Conservation (phyloP, 2,797 vertebrate genomes). For the Clamator glandarius region DNA sequence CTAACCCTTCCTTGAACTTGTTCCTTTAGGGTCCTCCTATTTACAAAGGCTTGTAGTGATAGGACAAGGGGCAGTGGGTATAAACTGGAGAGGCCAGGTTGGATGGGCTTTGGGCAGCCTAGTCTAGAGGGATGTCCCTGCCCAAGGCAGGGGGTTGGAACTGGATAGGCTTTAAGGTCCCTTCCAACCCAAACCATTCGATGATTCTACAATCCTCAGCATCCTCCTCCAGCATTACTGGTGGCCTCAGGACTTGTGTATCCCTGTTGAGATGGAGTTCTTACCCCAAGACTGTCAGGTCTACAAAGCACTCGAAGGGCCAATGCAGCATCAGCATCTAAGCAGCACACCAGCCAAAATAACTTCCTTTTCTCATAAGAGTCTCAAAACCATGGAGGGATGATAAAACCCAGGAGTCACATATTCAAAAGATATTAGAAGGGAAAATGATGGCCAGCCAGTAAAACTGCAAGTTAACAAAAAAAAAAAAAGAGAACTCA, state of each 20-base stretch:
- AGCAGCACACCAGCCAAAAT: background rate
- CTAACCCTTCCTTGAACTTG: background rate
- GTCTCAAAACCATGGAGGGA: background rate
- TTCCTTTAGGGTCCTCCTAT: no score
- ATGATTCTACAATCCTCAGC: background rate
- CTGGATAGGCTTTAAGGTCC: no score
- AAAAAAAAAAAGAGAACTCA: background rate
- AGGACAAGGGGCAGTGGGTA: no score
- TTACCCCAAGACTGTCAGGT: background rate
- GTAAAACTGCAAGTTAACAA: background rate
- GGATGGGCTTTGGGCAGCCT: no score
- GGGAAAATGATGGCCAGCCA: background rate
- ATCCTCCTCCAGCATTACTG: background rate
- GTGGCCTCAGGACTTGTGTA: background rate
- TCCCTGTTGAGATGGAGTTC: background rate
- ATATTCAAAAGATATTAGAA: background rate
- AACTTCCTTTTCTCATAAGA: background rate
- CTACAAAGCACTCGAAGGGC: background rate
- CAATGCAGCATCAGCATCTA: background rate
- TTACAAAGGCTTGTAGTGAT: no score
- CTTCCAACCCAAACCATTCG: no score
- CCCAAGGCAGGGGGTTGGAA: no score
- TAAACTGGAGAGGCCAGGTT: no score
- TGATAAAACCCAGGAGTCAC: background rate
- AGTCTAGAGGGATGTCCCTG: no score